Percentiles rank a stretch among this genome's conserved stretches.
Conservation (phyloP, 2,113 vertebrate species). For the Brevimyrus niger region DNA sequence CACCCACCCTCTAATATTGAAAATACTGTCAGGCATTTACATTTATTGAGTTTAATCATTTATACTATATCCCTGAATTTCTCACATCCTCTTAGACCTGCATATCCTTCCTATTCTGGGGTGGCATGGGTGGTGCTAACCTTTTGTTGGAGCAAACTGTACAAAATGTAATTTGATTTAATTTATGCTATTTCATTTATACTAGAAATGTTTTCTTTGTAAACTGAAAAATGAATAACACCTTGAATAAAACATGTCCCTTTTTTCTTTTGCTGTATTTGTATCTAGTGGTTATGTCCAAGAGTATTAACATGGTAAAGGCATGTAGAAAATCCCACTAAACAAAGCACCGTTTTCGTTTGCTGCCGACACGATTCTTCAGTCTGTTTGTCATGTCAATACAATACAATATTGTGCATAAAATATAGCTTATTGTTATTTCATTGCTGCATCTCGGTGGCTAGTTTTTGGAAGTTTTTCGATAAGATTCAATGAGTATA, state of each 20-base stretch:
- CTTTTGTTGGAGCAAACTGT: neutral
- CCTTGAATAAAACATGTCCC: conserved; percentile 16
- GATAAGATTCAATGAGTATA: no score
- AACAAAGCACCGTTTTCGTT: no score
- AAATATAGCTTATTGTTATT: no score
- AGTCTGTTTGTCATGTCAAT: no score
- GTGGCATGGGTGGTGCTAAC: conserved; percentile 1
- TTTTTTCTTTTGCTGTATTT: neutral
- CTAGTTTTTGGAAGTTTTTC: no score
- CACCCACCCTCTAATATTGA: neutral
- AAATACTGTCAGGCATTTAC: neutral
- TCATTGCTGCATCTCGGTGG: no score
- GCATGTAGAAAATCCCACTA: no score
- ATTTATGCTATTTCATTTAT: conserved; percentile 9
- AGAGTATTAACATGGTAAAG: neutral
- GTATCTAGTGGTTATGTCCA: neutral
- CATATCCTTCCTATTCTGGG: neutral
- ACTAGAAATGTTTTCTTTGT: conserved; percentile 18
- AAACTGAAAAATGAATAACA: conserved; percentile 11
- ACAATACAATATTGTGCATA: no score
- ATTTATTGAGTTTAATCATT: neutral
- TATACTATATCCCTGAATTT: neutral
- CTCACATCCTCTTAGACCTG: neutral
- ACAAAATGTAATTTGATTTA: neutral
- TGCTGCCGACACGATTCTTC: no score